Base-by-base conservation (phyloP, 2,888 invertebrate species). In the Zaprionus bogoriensis region DNA sequence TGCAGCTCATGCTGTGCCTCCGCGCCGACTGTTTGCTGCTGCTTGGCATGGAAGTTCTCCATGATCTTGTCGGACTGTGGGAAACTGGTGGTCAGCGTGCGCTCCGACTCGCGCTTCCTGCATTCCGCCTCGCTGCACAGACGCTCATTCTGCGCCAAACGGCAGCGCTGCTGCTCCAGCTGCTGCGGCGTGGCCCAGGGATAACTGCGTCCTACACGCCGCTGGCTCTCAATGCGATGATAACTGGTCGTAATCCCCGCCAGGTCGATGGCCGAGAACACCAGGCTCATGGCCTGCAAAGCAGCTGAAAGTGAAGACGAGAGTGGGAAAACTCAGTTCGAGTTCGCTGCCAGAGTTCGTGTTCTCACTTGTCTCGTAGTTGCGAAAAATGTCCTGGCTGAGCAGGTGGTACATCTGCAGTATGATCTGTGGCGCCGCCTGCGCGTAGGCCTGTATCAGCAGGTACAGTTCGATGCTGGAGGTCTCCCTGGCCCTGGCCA, bases 141-240 rank as follows among this genome's bases (percentile, higher is more conserved):
- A 1, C 75, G 77, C 22, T 87, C 77, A 30, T 87, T 83, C 47
- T 83, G 80, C 6, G 74, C 71, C 14, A 89, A 47, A 25, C 74
- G 80, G 23, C 74, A 77, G 44, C 72, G 77, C 48, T 85, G 81
- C 1, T 66, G 53, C 25, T 85, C 71, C 23, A 88, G 77, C 68
- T 91, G 90, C n/a, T 89, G 87, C 2, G 89, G 83, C 45, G 91
- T 92, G 19, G 92, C 92, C 96, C 96, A 96, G 1, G 96, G 96
- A 89, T 95, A 94, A 83, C 92, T 93, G 44, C 94, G 93, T 0
- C 96, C 96, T 50, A 93, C 93, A 27, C 94, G 86, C 80, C 95
- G 94, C 90, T 96, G 95, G 71, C 95, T 94, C 90, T 95, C 95
- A 86, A 96, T 96, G 85, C 95, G 92, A 89, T 96, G 94, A 84